Conservation (phyloP, 2,113 vertebrate genomes). For the Bubo scandiacus region DNA sequence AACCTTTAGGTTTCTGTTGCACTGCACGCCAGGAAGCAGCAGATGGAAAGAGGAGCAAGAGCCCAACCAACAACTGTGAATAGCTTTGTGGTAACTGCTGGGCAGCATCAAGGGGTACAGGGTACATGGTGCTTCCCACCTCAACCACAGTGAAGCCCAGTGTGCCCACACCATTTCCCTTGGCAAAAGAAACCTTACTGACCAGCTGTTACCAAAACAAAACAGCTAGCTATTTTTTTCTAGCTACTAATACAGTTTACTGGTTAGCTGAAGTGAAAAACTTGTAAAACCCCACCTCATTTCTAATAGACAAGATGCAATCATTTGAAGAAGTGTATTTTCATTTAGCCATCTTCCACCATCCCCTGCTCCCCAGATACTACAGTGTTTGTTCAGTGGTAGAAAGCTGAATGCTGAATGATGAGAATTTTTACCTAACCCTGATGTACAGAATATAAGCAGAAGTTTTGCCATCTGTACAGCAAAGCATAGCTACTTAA, state of each 20-base stretch:
- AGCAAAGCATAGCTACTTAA: background rate
- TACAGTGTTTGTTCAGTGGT: background rate
- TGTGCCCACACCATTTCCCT: background rate
- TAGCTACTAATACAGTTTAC: background rate
- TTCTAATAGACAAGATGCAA: background rate
- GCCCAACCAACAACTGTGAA: background rate
- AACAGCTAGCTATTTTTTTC: background rate
- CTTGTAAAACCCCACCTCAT: background rate
- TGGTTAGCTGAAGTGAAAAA: background rate
- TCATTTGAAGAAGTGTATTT: rapidly evolving
- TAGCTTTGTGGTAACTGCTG: background rate
- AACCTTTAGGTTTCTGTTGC: background rate
- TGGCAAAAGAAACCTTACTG: background rate
- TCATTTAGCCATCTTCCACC: background rate
- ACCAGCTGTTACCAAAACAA: background rate
- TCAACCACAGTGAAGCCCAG: rapidly evolving
- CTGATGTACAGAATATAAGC: background rate
- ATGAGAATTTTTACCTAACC: background rate
- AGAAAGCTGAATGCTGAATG: background rate
- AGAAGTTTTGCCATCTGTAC: background rate
- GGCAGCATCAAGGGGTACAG: background rate
- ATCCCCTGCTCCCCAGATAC: background rate
- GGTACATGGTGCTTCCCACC: rapidly evolving
- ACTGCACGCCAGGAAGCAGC: background rate
- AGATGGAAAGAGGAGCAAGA: background rate